A percentile compares a stretch with the other conserved stretches of the same genome.
phyloP scores from a whole-genome alignment of 2,888 invertebrate genomes.

The Drosophila birchii region DNA sequence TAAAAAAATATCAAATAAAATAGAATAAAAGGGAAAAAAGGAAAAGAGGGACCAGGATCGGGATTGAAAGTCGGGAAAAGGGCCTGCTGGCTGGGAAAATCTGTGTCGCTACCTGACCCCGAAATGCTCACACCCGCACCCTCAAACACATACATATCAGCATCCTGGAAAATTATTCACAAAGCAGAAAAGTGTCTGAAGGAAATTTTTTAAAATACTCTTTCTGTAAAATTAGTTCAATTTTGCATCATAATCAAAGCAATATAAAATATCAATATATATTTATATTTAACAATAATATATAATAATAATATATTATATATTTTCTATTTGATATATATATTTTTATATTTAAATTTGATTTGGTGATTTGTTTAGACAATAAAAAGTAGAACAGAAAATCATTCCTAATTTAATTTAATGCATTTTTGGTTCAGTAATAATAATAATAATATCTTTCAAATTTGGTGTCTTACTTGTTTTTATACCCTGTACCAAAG shows the following conservation, averaged over 20 bases:
- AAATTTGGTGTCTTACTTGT: no score
- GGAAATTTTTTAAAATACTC: not conserved
- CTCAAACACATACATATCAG: conserved; percentile 26
- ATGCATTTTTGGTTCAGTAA: not conserved
- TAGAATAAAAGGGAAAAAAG: conserved; percentile 11
- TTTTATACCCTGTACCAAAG: not conserved
- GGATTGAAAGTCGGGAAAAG: conserved; percentile 21
- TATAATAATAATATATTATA: no score
- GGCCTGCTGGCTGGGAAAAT: conserved; percentile 51
- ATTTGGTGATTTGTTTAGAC: not conserved
- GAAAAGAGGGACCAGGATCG: conserved; percentile 62
- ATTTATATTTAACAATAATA: no score
- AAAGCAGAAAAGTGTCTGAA: not conserved
- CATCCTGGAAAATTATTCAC: conserved; percentile 20
- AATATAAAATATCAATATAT: no score
- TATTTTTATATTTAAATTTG: no score
- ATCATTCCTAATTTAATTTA: not conserved
- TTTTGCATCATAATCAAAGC: not conserved
- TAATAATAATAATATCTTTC: no score
- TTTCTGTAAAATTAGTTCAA: not conserved
- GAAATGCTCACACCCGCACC: conserved; percentile 47
- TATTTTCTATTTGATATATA: not conserved
- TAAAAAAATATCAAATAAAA: conserved; percentile 58
- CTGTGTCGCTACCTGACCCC: conserved; percentile 60
- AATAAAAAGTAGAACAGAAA: not conserved